phyloP scores from a whole-genome alignment of 2,113 vertebrate genomes.

The Anarhynchus alexandrinus region DNA sequence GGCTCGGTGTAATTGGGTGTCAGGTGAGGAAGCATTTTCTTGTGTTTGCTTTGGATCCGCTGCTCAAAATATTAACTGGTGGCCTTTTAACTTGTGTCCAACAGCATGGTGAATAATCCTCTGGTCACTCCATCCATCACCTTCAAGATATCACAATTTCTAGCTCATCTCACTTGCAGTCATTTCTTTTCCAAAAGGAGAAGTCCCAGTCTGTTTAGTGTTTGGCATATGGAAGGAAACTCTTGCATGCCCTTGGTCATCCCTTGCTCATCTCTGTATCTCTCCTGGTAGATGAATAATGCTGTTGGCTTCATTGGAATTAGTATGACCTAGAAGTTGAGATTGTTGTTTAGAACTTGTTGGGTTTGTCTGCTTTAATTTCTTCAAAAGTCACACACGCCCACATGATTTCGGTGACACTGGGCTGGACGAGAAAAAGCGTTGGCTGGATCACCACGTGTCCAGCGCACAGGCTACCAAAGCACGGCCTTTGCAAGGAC shows the following conservation, averaged over 20 bases:
- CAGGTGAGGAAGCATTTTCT: neutral
- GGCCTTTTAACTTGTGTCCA: neutral
- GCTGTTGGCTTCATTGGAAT: neutral
- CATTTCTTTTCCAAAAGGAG: neutral
- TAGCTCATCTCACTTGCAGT: neutral
- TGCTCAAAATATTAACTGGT: neutral
- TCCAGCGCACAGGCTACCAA: neutral
- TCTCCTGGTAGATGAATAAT: neutral
- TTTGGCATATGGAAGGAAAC: neutral
- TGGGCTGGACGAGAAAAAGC: neutral
- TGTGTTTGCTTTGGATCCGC: neutral
- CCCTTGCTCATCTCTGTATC: neutral
- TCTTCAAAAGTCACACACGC: neutral
- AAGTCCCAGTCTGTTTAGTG: neutral
- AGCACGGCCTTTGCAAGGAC: neutral
- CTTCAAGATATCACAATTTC: neutral
- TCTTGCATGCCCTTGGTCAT: neutral
- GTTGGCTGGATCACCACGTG: neutral
- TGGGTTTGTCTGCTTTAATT: neutral
- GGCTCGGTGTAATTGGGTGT: neutral
- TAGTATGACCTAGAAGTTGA: neutral
- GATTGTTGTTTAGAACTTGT: neutral
- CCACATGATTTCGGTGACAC: neutral
- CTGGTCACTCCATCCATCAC: neutral
- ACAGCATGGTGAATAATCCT: neutral